phyloP scores from a whole-genome alignment of 2,888 invertebrate genomes.

The Pachycephus smyrnensis region DNA sequence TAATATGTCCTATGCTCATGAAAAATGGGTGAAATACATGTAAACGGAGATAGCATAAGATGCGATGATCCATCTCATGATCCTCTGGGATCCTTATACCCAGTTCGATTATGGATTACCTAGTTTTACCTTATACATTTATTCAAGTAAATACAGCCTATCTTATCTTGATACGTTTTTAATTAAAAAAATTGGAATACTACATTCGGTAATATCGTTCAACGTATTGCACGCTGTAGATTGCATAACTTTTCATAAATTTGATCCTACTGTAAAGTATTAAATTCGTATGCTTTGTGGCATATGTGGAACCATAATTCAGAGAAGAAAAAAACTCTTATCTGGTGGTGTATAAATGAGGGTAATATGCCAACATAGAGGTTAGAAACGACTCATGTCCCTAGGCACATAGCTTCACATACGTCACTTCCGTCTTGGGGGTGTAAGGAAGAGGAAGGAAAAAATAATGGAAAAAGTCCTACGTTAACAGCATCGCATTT shows the following conservation, averaged over 20 bases:
- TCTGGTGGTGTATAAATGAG: conserved; percentile 37
- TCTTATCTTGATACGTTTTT: neutral
- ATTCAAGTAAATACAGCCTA: neutral
- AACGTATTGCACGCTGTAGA: neutral
- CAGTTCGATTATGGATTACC: neutral
- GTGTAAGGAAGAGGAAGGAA: conserved; percentile 20
- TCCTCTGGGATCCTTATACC: conserved; percentile 24
- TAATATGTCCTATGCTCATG: conserved; percentile 19
- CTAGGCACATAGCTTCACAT: conserved; percentile 34
- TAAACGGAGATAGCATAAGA: conserved; percentile 30
- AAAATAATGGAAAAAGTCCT: conserved; percentile 35
- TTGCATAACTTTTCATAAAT: neutral
- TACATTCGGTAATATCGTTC: neutral
- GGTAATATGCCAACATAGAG: conserved; percentile 37
- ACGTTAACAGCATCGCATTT: neutral
- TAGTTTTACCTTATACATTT: neutral
- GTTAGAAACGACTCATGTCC: conserved; percentile 37
- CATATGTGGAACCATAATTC: neutral
- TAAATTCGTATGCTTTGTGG: neutral
- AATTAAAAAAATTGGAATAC: neutral
- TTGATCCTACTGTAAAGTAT: neutral
- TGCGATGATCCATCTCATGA: conserved; percentile 32
- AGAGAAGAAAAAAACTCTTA: conserved; percentile 25
- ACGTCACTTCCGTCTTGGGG: conserved; percentile 28
- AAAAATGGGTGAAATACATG: conserved; percentile 18